Evolutionary conservation across 2,797 vertebrate genomes (phyloP).

Genomic region (Anas acuta): DNA sequence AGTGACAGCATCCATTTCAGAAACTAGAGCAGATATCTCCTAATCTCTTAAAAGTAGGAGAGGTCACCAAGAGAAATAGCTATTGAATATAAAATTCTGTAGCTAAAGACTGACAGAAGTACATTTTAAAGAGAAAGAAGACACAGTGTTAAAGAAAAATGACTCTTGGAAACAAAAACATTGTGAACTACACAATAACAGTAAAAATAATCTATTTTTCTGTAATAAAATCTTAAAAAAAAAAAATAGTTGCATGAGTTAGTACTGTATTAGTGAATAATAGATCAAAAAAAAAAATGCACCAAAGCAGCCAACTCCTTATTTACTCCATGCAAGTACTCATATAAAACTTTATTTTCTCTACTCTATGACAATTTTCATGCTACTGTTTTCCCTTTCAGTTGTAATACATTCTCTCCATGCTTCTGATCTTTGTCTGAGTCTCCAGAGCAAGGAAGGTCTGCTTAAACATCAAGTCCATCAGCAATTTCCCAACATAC

Average conservation of each 20-base stretch:
- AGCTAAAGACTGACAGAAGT: not conserved
- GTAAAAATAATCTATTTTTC: not conserved
- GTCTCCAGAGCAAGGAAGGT: not conserved
- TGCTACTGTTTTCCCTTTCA: not conserved
- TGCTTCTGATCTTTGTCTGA: not conserved
- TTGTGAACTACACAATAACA: not conserved
- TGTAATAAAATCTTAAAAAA: not conserved
- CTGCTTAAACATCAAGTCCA: not conserved
- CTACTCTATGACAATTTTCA: not conserved
- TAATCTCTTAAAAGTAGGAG: not conserved
- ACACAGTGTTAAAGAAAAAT: not conserved
- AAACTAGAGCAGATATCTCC: not conserved
- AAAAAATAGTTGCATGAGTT: not conserved
- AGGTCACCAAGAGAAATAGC: not conserved
- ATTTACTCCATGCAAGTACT: not conserved
- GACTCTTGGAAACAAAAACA: not conserved
- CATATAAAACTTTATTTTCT: not conserved
- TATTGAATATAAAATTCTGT: not conserved
- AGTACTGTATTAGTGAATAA: not conserved
- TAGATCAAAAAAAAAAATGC: not conserved
- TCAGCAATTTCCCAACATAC: not conserved
- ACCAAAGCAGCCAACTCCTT: not conserved
- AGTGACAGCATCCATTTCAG: not conserved
- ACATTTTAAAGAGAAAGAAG: not conserved
- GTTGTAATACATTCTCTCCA: not conserved